These are phyloP conservation scores for Poecilia gillii DNA, from an alignment of 2,797 vertebrate genomes.

Conservation along the genomic window DNA sequence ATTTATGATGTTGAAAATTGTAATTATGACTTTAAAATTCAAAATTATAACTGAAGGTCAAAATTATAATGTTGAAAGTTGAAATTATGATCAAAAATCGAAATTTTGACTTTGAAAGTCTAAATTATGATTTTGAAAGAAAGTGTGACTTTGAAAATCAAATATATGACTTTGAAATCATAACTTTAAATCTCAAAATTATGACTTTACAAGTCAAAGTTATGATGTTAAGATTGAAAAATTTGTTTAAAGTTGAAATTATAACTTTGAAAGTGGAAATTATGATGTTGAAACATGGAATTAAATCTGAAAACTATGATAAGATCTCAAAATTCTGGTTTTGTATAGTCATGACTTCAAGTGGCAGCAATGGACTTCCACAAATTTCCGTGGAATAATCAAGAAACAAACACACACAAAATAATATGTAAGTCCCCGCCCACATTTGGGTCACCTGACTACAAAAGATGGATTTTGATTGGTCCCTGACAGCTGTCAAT, in stretches of 20 bases:
- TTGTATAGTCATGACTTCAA: neutral
- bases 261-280: too few species aligned
- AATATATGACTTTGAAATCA: neutral
- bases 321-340: neutral
- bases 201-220: neutral
- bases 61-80: neutral
- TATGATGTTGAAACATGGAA: neutral
- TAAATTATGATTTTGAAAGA: neutral
- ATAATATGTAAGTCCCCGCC: slow-evolving; percentile 6
- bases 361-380: neutral
- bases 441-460: slow-evolving; percentile 20
- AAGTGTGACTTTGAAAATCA: neutral
- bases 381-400: neutral
- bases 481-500: slow-evolving; percentile 44
- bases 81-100: neutral
- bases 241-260: too few species aligned
- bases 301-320: neutral
- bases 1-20: neutral
- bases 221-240: neutral
- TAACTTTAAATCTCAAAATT: neutral
- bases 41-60: neutral
- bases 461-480: neutral
- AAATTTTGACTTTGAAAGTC: neutral
- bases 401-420: neutral
- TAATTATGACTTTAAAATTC: neutral